Conservation (phyloP, 2,113 vertebrate genomes). For the Acinonyx jubatus region DNA sequence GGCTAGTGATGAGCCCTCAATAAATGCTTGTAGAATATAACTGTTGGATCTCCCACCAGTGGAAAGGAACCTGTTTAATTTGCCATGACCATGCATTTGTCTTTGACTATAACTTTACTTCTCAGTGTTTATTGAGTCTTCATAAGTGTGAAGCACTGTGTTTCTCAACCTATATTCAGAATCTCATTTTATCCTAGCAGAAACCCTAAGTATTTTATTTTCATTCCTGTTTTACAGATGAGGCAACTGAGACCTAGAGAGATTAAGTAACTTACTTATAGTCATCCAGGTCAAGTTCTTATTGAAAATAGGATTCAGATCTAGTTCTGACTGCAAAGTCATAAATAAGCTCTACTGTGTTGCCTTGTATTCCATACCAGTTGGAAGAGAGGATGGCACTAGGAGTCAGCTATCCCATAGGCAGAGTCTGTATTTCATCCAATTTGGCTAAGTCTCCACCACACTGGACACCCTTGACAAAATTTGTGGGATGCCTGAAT, state of each 20-base stretch:
- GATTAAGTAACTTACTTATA: background rate
- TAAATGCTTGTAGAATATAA: background rate
- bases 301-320: background rate
- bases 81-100: background rate
- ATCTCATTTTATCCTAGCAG: background rate
- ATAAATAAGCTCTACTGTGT: background rate
- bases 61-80: background rate
- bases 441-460: background rate
- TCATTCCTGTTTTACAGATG: background rate
- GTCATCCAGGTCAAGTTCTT: background rate
- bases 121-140: background rate
- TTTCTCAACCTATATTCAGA: background rate
- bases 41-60: background rate
- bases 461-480: background rate
- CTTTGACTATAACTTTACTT: background rate
- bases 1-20: background rate
- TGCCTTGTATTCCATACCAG: background rate
- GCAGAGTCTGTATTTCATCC: background rate
- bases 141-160: background rate
- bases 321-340: background rate
- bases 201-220: background rate
- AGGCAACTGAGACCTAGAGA: background rate
- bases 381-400: background rate
- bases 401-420: background rate
- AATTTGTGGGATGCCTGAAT: background rate